These are phyloP conservation scores for Mastomys coucha DNA, from an alignment of 2,113 vertebrate species.

Conservation along the genomic window DNA sequence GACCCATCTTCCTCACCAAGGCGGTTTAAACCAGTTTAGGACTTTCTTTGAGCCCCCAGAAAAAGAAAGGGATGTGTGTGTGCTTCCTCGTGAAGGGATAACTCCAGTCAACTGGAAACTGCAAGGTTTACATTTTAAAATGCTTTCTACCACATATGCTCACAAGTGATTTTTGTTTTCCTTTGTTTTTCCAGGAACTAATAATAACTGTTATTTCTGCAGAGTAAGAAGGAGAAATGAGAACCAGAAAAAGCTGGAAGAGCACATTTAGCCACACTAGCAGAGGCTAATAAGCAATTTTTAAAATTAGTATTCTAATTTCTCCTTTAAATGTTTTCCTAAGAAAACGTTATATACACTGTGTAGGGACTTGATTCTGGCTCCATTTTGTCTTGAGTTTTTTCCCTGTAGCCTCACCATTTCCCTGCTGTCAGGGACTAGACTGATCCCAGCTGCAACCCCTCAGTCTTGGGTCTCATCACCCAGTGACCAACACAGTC, in stretches of 20 bases:
- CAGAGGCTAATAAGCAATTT: conserved; percentile 48
- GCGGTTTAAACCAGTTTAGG: no score
- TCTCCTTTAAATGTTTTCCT: neutral
- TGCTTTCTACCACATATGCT: conserved; percentile 48
- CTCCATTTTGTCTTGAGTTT: neutral
- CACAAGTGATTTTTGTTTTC: neutral
- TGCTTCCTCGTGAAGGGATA: conserved; percentile 22
- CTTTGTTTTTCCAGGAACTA: conserved; percentile 16
- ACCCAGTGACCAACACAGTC: neutral
- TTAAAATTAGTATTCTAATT: conserved; percentile 48
- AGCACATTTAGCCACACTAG: conserved; percentile 24
- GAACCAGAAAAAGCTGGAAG: neutral
- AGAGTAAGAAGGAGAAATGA: conserved; percentile 34
- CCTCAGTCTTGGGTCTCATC: neutral
- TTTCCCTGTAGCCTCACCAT: neutral
- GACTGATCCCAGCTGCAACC: neutral
- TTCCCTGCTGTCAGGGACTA: neutral
- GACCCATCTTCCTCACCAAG: neutral
- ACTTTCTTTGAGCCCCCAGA: neutral
- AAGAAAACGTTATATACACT: conserved; percentile 21
- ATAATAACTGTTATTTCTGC: conserved; percentile 65
- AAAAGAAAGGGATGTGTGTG: neutral
- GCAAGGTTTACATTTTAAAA: conserved; percentile 27
- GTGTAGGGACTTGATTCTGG: neutral
- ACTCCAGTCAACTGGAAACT: neutral